Base-by-base conservation (phyloP, 2,113 vertebrate genomes). In the Pteropus alecto region DNA sequence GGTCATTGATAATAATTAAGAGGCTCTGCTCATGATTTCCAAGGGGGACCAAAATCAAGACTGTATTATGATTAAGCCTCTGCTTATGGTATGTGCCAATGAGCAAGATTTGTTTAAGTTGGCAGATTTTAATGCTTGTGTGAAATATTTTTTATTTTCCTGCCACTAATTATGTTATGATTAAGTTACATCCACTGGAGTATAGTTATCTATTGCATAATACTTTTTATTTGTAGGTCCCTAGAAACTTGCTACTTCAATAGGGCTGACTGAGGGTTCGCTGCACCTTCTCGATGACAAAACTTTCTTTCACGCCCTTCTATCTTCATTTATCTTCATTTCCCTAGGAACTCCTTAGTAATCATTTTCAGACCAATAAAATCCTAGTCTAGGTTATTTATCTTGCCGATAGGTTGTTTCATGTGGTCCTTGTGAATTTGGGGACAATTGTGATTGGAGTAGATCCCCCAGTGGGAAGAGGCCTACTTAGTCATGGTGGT, bases 91-190 rank as follows among this genome's bases (percentile, higher is more conserved):
- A 92, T 67, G 51, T 98, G 82, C 96, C 95, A 98, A 81, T 41
- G 94, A 96, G 41, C 46, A 95, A 92, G 83, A 87, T 96, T 94
- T 98, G 95, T 98, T 97, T 97, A 96, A 97, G 82, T 96, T 97
- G 97, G 97, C 97, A 97, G 60, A 96, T 96, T 96, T 96, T 95
- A 96, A 94, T 92, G 94, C 91, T 93, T 79, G 78, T 73, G 41
- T 89, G 63, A 96, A 96, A 94, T 92, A 93, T 88, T 95, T 98
- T 95, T 90, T 93, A 93, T 97, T 97, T 98, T 94, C 94, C 58
- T 93, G 77, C 82, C 63, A 93, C 94, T 98, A 97, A 98, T 98
- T 97, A 96, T 96, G 91, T 97, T 97, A 77, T 97, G 89, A 97
- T 97, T 98, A 98, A 97, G 95, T 97, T 98, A 93, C 78, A 93